phyloP scores from a whole-genome alignment of 2,797 vertebrate species.

The Tympanoctomys barrerae region DNA sequence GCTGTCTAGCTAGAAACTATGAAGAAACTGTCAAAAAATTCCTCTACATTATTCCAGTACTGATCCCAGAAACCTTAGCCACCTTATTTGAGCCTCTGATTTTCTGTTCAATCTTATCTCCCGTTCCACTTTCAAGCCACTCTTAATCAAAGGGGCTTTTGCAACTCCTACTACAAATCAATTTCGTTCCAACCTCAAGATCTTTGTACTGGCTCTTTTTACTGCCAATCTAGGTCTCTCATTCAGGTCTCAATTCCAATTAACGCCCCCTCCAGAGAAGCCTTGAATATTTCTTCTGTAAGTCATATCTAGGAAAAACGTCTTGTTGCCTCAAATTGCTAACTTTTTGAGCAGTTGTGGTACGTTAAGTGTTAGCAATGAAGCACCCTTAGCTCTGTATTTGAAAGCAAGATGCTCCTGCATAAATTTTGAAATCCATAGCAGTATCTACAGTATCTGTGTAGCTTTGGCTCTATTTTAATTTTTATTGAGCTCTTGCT shows the following conservation, averaged over 20 bases:
- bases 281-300: constrained; percentile 6
- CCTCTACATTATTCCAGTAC: neutral
- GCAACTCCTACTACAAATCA: neutral
- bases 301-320: neutral
- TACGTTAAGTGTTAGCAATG: neutral
- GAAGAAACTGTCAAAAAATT: neutral
- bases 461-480: neutral
- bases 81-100: neutral
- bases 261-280: neutral
- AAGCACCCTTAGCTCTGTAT: neutral
- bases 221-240: neutral
- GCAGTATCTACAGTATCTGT: neutral
- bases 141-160: neutral
- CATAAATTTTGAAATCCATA: neutral
- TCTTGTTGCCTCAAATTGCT: neutral
- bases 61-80: neutral
- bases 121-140: neutral
- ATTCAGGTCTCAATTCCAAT: constrained; percentile 22
- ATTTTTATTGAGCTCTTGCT: neutral
- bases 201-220: neutral
- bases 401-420: constrained; percentile 21
- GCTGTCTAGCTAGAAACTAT: neutral
- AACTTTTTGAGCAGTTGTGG: neutral
- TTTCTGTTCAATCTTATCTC: neutral
- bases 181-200: neutral